A percentile compares a stretch with the other conserved stretches of the same genome.
Evolutionary conservation across 2,113 vertebrate species (phyloP).

Genomic region (Archilochus colubris): DNA sequence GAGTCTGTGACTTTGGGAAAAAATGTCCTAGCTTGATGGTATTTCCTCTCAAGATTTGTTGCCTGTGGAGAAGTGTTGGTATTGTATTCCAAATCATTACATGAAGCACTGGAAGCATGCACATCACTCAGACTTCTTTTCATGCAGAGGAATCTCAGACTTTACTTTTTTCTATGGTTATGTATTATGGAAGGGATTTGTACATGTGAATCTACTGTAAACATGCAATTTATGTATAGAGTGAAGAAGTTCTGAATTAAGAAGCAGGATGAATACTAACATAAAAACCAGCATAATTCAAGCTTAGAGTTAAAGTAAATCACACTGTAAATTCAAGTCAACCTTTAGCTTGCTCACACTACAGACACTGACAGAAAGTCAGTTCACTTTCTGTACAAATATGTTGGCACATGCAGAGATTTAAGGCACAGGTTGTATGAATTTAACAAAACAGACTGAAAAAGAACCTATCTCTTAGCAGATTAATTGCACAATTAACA

Average conservation of each 20-base stretch:
- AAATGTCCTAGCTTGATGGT: background rate
- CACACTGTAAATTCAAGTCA: background rate
- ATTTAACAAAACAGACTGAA: slow-evolving; percentile 23
- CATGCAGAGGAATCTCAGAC: background rate
- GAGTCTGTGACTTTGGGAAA: background rate
- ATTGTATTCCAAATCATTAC: background rate
- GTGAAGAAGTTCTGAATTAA: background rate
- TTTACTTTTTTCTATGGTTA: background rate
- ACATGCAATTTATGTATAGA: background rate
- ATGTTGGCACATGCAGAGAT: background rate
- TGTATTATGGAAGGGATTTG: background rate
- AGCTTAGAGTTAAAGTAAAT: background rate
- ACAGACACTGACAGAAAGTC: background rate
- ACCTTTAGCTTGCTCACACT: slow-evolving; percentile 15
- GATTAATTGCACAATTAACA: slow-evolving; percentile 17
- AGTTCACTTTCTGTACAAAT: slow-evolving; percentile 9
- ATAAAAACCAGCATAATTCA: background rate
- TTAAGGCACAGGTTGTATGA: slow-evolving; percentile 8
- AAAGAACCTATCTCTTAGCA: background rate
- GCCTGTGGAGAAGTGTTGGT: background rate
- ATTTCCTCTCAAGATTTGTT: background rate
- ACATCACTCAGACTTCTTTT: background rate
- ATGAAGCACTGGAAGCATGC: background rate
- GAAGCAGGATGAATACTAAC: background rate
- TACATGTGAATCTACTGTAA: background rate